Conservation (phyloP, 2,888 invertebrate species). For the Himalopsyche japonica region DNA sequence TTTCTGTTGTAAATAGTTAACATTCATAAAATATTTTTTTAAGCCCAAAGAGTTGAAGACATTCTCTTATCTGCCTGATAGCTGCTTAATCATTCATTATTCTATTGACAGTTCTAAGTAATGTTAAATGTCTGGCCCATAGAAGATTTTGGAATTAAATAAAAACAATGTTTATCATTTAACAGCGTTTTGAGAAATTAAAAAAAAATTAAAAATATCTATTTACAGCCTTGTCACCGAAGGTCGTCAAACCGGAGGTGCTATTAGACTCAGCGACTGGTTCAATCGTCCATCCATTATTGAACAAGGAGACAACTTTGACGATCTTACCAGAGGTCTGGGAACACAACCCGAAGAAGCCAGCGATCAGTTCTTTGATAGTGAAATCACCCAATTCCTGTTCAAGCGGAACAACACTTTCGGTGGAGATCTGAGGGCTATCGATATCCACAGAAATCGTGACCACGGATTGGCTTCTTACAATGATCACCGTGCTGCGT, state of each 20-base stretch:
- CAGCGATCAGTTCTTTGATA: slow-evolving; percentile 77
- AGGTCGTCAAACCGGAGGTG: slow-evolving; percentile 57
- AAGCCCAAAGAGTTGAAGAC: too few species aligned
- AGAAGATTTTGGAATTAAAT: too few species aligned
- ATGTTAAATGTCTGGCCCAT: too few species aligned
- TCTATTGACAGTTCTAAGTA: too few species aligned
- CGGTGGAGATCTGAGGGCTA: slow-evolving; percentile 78
- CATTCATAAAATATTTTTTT: too few species aligned
- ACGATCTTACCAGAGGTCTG: slow-evolving; percentile 75
- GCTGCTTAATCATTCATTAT: too few species aligned
- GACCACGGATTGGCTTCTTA: slow-evolving; percentile 86
- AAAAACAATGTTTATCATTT: too few species aligned
- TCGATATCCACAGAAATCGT: slow-evolving; percentile 83
- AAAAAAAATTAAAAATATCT: background rate
- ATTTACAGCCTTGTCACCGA: slow-evolving; percentile 62
- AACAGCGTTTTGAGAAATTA: background rate
- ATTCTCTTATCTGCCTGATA: too few species aligned
- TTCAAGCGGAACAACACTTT: slow-evolving; percentile 68
- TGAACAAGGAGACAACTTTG: slow-evolving; percentile 68
- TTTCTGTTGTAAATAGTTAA: too few species aligned
- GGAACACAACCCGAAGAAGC: slow-evolving; percentile 75
- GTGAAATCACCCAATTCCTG: slow-evolving; percentile 65
- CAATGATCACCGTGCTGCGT: slow-evolving; percentile 74
- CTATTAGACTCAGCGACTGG: slow-evolving; percentile 72
- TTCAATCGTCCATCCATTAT: slow-evolving; percentile 69